Conservation (phyloP, 2,888 invertebrate species). For the Ormyrus labotus region DNA sequence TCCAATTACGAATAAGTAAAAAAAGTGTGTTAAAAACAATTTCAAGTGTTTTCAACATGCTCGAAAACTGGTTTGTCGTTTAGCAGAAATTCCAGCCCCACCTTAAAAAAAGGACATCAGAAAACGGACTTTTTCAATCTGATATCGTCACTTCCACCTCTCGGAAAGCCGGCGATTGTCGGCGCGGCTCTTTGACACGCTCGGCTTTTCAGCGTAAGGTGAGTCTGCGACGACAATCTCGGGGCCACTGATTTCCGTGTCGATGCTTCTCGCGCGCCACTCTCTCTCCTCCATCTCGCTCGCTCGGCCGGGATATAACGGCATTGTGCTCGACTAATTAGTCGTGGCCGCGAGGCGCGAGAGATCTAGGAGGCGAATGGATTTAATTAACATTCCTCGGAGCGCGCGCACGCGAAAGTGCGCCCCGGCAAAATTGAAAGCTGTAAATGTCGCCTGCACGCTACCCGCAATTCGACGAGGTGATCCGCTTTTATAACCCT, state of each 20-base stretch:
- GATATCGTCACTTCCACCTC: too few species aligned
- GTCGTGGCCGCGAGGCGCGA: constrained; percentile 70
- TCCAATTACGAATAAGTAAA: too few species aligned
- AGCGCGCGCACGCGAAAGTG: constrained; percentile 62
- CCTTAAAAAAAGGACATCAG: too few species aligned
- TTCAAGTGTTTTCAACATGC: too few species aligned
- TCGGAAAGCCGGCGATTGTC: too few species aligned
- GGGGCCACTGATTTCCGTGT: not conserved
- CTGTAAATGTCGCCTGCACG: constrained; percentile 69
- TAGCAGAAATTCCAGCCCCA: too few species aligned
- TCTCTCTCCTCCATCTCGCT: constrained; percentile 49
- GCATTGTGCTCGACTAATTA: constrained; percentile 75
- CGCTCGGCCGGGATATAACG: constrained; percentile 56
- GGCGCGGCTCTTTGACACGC: too few species aligned
- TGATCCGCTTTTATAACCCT: constrained; percentile 46
- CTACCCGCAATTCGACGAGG: constrained; percentile 50
- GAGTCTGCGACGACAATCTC: not conserved
- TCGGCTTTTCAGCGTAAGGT: not conserved
- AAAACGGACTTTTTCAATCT: too few species aligned
- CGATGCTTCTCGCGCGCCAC: not conserved
- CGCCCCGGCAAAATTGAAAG: constrained; percentile 71
- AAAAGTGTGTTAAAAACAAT: too few species aligned
- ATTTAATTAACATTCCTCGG: constrained; percentile 75
- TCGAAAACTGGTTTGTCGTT: too few species aligned
- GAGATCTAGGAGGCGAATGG: constrained; percentile 74